phyloP scores from a whole-genome alignment of 1,140 invertebrate species.

The Tetranychus cinnabarinus region DNA sequence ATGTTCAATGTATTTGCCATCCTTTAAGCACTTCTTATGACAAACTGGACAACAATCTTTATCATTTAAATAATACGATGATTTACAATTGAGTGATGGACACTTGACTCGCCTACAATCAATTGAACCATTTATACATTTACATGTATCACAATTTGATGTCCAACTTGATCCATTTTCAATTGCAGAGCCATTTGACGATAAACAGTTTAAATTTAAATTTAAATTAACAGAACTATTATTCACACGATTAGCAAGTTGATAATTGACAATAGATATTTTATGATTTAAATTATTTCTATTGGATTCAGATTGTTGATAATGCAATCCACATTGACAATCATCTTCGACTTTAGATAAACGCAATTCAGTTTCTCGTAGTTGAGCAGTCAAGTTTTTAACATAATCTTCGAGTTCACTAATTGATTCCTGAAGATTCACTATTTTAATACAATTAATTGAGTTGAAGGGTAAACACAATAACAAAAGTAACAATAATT shows the following conservation, averaged over 20 bases:
- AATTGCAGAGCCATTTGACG: too few relatives aligned
- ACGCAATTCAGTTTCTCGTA: not conserved
- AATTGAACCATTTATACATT: too few relatives aligned
- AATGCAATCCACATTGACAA: too few relatives aligned
- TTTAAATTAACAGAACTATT: too few relatives aligned
- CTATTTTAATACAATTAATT: conserved; percentile 51
- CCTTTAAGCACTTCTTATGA: conserved; percentile 40
- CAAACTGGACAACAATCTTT: conserved; percentile 64
- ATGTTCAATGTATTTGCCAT: conserved; percentile 52
- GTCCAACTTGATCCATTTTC: too few relatives aligned
- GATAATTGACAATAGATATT: too few relatives aligned
- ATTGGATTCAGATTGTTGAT: too few relatives aligned
- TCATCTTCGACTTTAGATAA: too few relatives aligned
- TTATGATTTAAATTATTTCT: too few relatives aligned
- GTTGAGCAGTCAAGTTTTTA: conserved; percentile 21
- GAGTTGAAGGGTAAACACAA: conserved; percentile 22
- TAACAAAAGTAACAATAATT: too few relatives aligned
- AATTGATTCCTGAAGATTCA: conserved; percentile 49
- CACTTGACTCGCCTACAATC: conserved; percentile 31
- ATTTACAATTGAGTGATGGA: conserved; percentile 43
- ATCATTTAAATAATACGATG: conserved; percentile 38
- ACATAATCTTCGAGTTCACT: conserved; percentile 55
- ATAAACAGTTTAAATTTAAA: too few relatives aligned
- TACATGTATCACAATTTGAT: not conserved
- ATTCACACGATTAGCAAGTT: too few relatives aligned